Conservation (phyloP, 2,888 invertebrate species). For the Acrocyrtus sp. region DNA sequence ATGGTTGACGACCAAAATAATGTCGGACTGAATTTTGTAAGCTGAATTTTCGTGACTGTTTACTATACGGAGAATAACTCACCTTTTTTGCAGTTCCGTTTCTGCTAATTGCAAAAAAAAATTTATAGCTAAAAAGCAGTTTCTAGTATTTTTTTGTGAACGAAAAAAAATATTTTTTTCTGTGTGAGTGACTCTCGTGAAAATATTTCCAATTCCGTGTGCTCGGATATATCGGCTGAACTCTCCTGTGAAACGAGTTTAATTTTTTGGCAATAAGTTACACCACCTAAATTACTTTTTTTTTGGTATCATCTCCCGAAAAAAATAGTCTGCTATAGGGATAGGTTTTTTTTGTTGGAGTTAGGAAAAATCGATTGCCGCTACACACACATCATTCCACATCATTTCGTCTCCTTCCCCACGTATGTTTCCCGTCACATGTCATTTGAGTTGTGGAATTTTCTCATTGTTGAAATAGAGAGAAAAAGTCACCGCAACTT, state of each 20-base stretch:
- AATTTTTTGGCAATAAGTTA: not conserved
- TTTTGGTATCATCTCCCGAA: not conserved
- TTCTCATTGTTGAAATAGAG: conserved; percentile 9
- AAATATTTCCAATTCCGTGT: too few relatives aligned
- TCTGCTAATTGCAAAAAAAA: not conserved
- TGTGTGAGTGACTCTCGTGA: too few relatives aligned
- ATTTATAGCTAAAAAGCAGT: not conserved
- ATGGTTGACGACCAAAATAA: not conserved
- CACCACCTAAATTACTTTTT: not conserved
- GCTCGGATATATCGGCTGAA: too few relatives aligned
- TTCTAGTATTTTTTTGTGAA: not conserved
- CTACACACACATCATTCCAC: not conserved
- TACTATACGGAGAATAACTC: not conserved
- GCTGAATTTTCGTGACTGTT: not conserved
- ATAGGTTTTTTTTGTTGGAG: too few relatives aligned
- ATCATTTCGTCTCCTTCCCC: not conserved
- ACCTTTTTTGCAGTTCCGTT: not conserved
- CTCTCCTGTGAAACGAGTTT: not conserved
- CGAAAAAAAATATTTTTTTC: not conserved
- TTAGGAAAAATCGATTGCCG: not conserved
- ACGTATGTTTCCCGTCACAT: conserved; percentile 27
- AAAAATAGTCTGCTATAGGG: too few relatives aligned
- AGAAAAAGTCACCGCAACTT: not conserved
- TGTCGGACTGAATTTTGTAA: not conserved
- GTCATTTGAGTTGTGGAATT: conserved; percentile 19